Conservation (phyloP, 2,888 invertebrate genomes). For the Lasioglossum zephyrum region DNA sequence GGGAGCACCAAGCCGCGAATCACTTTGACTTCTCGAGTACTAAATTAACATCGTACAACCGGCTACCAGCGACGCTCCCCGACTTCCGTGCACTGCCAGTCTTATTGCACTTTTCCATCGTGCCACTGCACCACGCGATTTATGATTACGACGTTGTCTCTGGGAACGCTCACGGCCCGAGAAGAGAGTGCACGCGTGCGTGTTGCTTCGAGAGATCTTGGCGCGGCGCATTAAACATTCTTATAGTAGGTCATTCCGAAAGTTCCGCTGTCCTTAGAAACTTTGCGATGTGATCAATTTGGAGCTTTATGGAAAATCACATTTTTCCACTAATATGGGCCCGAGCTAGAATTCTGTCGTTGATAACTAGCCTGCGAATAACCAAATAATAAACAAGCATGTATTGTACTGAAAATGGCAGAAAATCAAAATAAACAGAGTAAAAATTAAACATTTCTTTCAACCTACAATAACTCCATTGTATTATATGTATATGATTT, state of each 20-base stretch:
- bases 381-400: too few species aligned
- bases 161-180: background rate
- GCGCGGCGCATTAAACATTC: background rate
- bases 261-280: background rate
- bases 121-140: background rate
- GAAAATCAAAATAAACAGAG: too few species aligned
- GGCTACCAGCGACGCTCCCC: background rate
- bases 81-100: slow-evolving; percentile 7
- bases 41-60: slow-evolving; percentile 42
- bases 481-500: too few species aligned
- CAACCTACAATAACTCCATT: too few species aligned
- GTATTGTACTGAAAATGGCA: too few species aligned
- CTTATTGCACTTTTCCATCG: slow-evolving; percentile 8
- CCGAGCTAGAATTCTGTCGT: too few species aligned
- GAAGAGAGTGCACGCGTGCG: background rate
- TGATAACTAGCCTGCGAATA: too few species aligned
- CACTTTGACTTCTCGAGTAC: slow-evolving; percentile 49
- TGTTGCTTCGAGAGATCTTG: background rate
- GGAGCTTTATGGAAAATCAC: background rate
- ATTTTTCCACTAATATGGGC: too few species aligned
- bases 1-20: slow-evolving; percentile 27
- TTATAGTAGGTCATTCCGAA: background rate
- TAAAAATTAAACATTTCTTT: too few species aligned
- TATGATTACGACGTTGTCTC: slow-evolving; percentile 6
- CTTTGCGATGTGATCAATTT: background rate